Percentiles rank a stretch among this genome's conserved stretches.
These are phyloP conservation scores for Cyanoramphus novaezelandiae DNA, from an alignment of 2,113 vertebrate genomes.

Conservation along the genomic window DNA sequence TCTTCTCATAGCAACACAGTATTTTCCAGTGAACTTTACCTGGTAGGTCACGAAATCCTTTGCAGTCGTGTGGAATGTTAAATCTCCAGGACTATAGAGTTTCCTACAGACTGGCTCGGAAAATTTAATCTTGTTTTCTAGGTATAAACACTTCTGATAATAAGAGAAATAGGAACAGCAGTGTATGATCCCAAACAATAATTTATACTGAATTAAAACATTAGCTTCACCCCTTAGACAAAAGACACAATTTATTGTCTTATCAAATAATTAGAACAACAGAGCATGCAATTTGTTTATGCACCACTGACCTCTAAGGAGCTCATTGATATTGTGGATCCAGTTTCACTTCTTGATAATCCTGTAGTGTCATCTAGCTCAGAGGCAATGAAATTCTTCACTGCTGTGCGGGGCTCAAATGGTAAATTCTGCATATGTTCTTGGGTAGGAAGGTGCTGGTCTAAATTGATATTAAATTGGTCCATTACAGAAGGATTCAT, in stretches of 20 bases:
- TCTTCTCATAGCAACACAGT: not conserved
- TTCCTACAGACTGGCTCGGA: slow-evolving; percentile 31
- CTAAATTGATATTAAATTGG: slow-evolving; percentile 91
- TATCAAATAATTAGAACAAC: not conserved
- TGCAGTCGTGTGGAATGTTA: not conserved
- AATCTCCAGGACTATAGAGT: not conserved
- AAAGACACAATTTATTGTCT: not conserved
- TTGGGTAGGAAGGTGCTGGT: slow-evolving; percentile 87
- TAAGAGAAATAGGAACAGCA: slow-evolving; percentile 29
- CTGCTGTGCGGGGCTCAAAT: slow-evolving; percentile 96
- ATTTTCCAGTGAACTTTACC: slow-evolving; percentile 16
- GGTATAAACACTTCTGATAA: slow-evolving; percentile 23
- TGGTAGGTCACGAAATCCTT: slow-evolving; percentile 21
- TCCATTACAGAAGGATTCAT: slow-evolving; percentile 92
- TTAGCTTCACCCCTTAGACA: slow-evolving; percentile 6
- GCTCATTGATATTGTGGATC: slow-evolving; percentile 98
- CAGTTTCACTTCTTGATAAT: slow-evolving; percentile 96
- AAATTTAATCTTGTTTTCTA: slow-evolving; percentile 52
- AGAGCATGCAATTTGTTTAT: slow-evolving; percentile 19
- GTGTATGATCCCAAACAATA: slow-evolving; percentile 1
- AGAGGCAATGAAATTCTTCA: slow-evolving; percentile 97
- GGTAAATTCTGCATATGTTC: slow-evolving; percentile 95
- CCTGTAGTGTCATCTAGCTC: slow-evolving; percentile 94
- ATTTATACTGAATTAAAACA: slow-evolving; percentile 19
- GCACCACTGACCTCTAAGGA: slow-evolving; percentile 90